Evolutionary conservation across 1,140 invertebrate genomes (phyloP), one percentile per base, ranked within the genome.

Genomic region (Drosophila azteca): DNA sequence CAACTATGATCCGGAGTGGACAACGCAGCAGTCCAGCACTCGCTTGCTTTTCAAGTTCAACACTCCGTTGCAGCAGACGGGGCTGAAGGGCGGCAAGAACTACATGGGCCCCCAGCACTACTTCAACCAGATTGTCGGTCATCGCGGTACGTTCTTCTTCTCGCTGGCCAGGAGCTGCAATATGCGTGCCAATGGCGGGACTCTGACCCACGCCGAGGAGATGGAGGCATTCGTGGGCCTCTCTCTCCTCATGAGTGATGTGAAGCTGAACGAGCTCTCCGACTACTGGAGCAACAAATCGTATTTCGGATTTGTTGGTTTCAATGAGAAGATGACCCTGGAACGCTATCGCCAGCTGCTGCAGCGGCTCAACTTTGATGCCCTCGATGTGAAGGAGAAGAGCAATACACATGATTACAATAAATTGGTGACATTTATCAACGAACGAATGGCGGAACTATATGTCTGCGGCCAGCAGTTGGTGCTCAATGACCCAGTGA

Each of bases 201-300:
- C 3, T 31, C 5, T 39, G 35, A 62, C 77, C 7, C 78, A 6
- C 1, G 31, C 51, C 6, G 85, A 90, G 13, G 85, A 89, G 63
- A 15, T 89, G 77, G 85, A 90, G 52, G 70, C 52, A 48, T 90
- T 89, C 59, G 49, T 89, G 7, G 84, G 49, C 0, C 62, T 89
- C 0, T 72, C 73, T 3, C 50, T 89, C 11, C 66, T 85, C 1
- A 51, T 85, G 53, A 64, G 85, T 22, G 76, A 89, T 7, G 29
- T 89, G 2, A 90, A 75, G 29, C 29, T 89, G 17, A 20, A 29
- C 0, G 45, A 68, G 0, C 20, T 90, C 2, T 20, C 39, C 1
- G 81, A 89, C 17, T 89, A 90, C 58, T 89, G 84, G 84, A 71
- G 43, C 31, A 45, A 35, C 0, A 62, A 62, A 3, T 39, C 46